These are phyloP conservation scores for Pyrrhia umbra DNA, from an alignment of 2,888 invertebrate genomes.

Conservation along the genomic window DNA sequence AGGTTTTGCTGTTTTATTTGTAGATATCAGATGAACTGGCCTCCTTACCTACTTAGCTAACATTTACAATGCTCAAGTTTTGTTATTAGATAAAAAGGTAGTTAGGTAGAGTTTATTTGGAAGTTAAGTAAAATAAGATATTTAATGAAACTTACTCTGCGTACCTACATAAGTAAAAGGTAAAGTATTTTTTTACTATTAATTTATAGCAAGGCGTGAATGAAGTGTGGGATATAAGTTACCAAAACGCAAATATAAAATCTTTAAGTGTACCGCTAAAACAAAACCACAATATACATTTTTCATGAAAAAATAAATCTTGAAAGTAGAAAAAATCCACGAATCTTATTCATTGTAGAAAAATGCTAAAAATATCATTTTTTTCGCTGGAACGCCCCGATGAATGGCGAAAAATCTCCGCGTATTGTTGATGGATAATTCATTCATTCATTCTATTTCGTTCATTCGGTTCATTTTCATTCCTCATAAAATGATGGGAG, in stretches of 20 bases:
- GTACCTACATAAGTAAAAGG: too few species aligned
- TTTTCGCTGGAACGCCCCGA: constrained; percentile 36
- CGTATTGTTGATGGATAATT: constrained; percentile 47
- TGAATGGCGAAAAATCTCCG: constrained; percentile 56
- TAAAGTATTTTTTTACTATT: too few species aligned
- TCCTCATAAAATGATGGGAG: constrained; percentile 64
- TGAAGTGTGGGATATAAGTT: too few species aligned
- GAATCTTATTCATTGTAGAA: too few species aligned
- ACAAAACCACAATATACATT: too few species aligned
- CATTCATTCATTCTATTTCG: constrained; percentile 58
- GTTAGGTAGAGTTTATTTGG: too few species aligned
- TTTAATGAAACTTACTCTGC: too few species aligned
- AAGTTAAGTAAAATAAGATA: too few species aligned
- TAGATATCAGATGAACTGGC: neutral
- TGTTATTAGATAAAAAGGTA: neutral
- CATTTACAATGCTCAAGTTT: constrained; percentile 4
- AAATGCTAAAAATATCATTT: neutral
- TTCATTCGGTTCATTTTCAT: constrained; percentile 67
- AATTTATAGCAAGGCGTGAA: neutral
- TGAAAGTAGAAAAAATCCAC: too few species aligned
- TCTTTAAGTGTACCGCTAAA: too few species aligned
- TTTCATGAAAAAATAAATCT: too few species aligned
- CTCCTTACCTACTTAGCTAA: neutral
- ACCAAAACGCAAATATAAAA: too few species aligned
- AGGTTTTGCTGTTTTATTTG: neutral